These are phyloP conservation scores for Pelodiscus sinensis DNA, from an alignment of 2,113 vertebrate genomes.

Conservation along the genomic window DNA sequence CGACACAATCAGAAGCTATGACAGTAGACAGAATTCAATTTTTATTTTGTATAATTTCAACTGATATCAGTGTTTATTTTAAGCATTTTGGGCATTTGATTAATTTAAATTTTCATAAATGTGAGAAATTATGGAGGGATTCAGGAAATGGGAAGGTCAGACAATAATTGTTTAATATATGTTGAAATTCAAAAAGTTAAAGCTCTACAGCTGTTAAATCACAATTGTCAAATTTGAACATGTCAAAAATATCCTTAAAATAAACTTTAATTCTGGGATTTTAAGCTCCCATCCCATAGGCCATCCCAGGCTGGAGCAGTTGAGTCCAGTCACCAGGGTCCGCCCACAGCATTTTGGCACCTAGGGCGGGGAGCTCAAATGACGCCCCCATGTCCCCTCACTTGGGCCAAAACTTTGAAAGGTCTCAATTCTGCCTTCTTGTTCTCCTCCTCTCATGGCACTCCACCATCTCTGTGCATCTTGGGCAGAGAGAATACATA, in stretches of 20 bases:
- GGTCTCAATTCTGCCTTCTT: too few species aligned
- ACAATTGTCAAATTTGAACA: neutral
- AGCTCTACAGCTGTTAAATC: neutral
- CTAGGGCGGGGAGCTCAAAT: too few species aligned
- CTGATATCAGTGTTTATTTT: neutral
- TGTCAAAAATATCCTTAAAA: neutral
- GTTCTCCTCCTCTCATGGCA: too few species aligned
- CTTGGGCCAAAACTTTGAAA: too few species aligned
- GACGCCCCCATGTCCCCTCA: too few species aligned
- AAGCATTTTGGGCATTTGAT: neutral
- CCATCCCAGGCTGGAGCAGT: too few species aligned
- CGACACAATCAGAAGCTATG: neutral
- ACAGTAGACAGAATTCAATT: neutral
- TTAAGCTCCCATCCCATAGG: too few species aligned
- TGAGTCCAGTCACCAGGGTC: too few species aligned
- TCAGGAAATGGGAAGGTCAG: neutral
- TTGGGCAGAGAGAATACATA: too few species aligned
- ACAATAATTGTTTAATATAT: neutral
- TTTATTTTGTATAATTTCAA: neutral
- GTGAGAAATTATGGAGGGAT: neutral
- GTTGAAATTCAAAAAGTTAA: neutral
- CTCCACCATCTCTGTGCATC: too few species aligned
- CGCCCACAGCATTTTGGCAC: too few species aligned
- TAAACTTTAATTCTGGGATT: too few species aligned
- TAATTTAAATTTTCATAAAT: neutral